Base-by-base conservation (phyloP, 64 coral and sea anemone genomes). In the Pocillopora damicornis region DNA sequence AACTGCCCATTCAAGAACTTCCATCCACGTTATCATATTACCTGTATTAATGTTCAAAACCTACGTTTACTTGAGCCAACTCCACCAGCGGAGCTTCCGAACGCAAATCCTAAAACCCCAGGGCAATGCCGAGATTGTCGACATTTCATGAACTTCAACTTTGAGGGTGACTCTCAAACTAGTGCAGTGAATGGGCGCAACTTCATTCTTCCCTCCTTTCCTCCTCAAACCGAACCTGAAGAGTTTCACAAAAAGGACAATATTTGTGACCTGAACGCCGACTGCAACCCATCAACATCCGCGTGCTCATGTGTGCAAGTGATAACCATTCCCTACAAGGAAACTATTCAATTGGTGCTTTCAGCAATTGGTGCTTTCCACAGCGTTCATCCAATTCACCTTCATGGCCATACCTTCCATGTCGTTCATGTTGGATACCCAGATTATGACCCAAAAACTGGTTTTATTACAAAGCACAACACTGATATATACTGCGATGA, bases 301-400 rank as follows among this genome's bases (percentile, higher is more conserved):
- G 75, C 65, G 1, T 94, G 92, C 76, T 77, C 72, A 76, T 94
- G 92, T 80, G 85, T 76, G 6, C 74, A 89, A 20, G 82, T 94
- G 12, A 76, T 94, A 22, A 67, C 86, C 56, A 82, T 94, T 56
- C 88, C 87, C 5, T 15, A 51, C 3, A 45, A 80, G 74, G 78
- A 94, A 79, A 94, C 92, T 10, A 86, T 94, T 80, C 92, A 94
- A 86, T 18, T 94, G 26, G 92, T 94, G 69, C n/a, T 94, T 34
- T 63, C 72, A 61, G 16, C 81, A 2, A 37, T 86, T 68, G 72
- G 15, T 34, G 36, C 18, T 25, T 75, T 9, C 5, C 65, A 80
- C 22, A n/a, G 25, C 0, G 76, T 51, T 63, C 92, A 94, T 75
- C 87, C 75, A 38, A 72, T 94, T 17, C 92, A 94, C 45, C 42